Percentiles rank a stretch among this genome's conserved stretches.
phyloP scores from a whole-genome alignment of 2,113 vertebrate genomes.

The Cottus gobio region DNA sequence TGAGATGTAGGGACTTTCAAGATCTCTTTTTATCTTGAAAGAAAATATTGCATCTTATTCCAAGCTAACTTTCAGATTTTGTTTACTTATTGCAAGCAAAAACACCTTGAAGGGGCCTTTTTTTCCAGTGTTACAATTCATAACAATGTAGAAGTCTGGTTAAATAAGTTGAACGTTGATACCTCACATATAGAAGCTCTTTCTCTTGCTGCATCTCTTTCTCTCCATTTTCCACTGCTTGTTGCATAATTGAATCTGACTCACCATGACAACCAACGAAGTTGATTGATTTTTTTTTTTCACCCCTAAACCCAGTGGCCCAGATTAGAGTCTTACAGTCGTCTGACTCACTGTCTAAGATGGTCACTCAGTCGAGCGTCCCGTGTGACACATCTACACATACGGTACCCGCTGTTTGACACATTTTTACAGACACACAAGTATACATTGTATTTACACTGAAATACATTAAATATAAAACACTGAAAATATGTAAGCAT shows the following conservation, averaged over 20 bases:
- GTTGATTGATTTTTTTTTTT: conserved; percentile 53
- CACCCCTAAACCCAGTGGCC: conserved; percentile 55
- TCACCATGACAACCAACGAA: conserved; percentile 80
- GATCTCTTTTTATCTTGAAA: no score
- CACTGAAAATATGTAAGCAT: background rate
- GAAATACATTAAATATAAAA: background rate
- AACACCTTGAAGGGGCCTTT: background rate
- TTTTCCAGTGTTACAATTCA: no score
- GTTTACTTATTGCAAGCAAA: background rate
- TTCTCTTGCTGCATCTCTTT: conserved; percentile 31
- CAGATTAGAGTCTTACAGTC: conserved; percentile 76
- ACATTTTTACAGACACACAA: background rate
- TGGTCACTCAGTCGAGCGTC: conserved; percentile 42
- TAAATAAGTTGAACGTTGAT: conserved; percentile 32
- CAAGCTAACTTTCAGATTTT: background rate
- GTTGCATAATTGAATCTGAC: conserved; percentile 80
- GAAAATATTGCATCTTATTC: no score
- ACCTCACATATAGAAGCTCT: conserved; percentile 26
- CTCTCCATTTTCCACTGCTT: conserved; percentile 72
- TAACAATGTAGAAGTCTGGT: no score
- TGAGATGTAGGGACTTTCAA: background rate
- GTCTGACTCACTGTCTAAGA: conserved; percentile 79
- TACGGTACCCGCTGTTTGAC: background rate
- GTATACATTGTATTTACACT: background rate
- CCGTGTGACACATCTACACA: conserved; percentile 41